Base-by-base conservation (phyloP, 2,888 invertebrate species). In the Hirtodrosophila alboralis region DNA sequence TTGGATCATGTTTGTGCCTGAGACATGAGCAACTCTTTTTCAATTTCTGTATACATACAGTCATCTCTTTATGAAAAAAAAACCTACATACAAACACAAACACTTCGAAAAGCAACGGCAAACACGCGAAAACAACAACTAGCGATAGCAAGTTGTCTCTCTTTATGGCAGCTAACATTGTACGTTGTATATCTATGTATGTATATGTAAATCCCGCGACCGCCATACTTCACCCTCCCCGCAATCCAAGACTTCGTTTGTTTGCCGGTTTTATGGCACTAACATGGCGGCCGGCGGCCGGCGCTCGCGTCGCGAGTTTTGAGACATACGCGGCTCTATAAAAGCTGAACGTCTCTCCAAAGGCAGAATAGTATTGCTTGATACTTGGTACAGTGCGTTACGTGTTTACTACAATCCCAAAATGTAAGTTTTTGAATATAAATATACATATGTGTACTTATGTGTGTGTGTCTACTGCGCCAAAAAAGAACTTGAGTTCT, bases 351-450 rank as follows among this genome's bases (percentile, higher is more conserved):
- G 27, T 14, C 71, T 77, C 64, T 59, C 40, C 45, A 51, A 23
- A 44, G 18, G n/a, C 33, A 14, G 54, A 61, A 59, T 78, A 81
- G 66, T 80, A 40, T 53, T 62, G 63, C 53, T 76, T 75, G 54
- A 54, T 66, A 51, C 63, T 76, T 68, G 56, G 77, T 80, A 71
- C 84, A 74, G 86, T 74, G 62, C 75, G 52, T 34, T 65, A 68
- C 37, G 52, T 43, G 23, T 31, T 58, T 38, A 5, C 53, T 23
- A 53, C 41, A 70, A 73, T 54, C 13, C n/a, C 14, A 23, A 54
- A 66, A 52, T 31, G 86, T 85, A 85, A 85, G 86, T 78, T 45
- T 34, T 10, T 7, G n/a, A n/a, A n/a, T n/a, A n/a, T n/a, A n/a
- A n/a, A n/a, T n/a, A 21, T 10, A 7, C 7, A 16, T 54, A 40